Evolutionary conservation across 2,888 invertebrate genomes (phyloP), one percentile per base, ranked within the genome.

Genomic region (Dryomyza anilis): DNA sequence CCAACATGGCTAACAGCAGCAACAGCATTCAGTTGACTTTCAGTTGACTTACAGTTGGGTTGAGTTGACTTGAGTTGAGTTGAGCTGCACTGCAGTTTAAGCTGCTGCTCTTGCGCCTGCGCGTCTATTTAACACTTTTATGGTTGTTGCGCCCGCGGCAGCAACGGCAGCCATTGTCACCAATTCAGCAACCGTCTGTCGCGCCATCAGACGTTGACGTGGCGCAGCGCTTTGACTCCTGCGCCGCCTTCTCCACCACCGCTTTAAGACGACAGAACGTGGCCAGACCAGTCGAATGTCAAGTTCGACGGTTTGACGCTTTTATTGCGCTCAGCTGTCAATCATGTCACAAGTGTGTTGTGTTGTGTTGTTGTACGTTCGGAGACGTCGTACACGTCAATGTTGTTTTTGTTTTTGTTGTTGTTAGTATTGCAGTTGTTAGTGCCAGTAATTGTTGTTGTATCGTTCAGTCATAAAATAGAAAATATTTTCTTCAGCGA

Each of bases 291-390:
- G 19, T n/a, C 14, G 21, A 46, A 19, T 43, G 55, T 55, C 55
- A 59, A 48, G 46, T 57, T 59, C 48, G 21, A 12, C 48, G 21
- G 14, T 59, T 48, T 46, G 59, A 59, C 59, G 33, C 33, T 59
- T 59, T 59, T 48, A 48, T 59, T 46, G 59, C 59, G n/a, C 46
- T 33, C 16, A 30, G 16, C 46, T 59, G 59, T 59, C 59, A 59
- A 59, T 59, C 59, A 59, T 33, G 59, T 33, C 21, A 33, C 21
- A 48, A 48, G 59, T 56, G 39, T n/a, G 52, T n/a, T 14, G 43
- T 39, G 1, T 8, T 1, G 39, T 8, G 2, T 39, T 16, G 4
- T 14, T 39, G n/a, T 29, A 30, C n/a, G n/a, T 25, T 30, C 27
- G 25, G 52, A n/a, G n/a, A n/a, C n/a, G n/a, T n/a, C 16, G 43